Evolutionary conservation across 2,888 invertebrate genomes (phyloP).

Genomic region (Ariolimax columbianus): DNA sequence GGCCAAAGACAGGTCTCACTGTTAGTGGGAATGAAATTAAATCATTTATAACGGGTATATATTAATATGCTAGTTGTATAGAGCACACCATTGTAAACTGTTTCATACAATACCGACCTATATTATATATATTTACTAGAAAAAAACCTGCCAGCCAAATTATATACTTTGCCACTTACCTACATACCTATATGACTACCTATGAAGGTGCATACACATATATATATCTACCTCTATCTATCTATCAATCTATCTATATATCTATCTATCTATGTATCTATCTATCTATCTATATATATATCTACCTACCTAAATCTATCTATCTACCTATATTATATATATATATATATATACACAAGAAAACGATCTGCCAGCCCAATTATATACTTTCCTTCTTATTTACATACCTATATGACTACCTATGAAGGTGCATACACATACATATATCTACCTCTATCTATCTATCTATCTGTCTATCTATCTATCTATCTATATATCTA

Average conservation of each 20-base stretch:
- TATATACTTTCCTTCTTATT: background rate
- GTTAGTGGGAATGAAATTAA: background rate
- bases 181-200: background rate
- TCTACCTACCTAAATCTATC: too few relatives aligned
- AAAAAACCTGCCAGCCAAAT: background rate
- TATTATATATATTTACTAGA: background rate
- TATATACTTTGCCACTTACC: background rate
- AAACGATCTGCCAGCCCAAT: background rate
- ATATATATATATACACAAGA: background rate
- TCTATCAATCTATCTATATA: background rate
- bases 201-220: background rate
- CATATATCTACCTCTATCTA: too few relatives aligned
- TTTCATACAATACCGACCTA: background rate
- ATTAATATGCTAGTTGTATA: background rate
- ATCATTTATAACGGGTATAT: constrained; percentile 35
- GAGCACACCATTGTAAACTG: background rate
- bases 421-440: background rate
- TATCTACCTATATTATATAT: too few relatives aligned
- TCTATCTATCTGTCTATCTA: too few relatives aligned
- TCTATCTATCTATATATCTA: too few relatives aligned
- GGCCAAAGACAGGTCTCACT: constrained; percentile 39
- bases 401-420: background rate
- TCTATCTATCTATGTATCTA: too few relatives aligned
- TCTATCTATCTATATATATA: background rate
- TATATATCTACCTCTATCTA: too few relatives aligned